These are phyloP conservation scores for Trissoscelio sp. DNA, from an alignment of 2,888 invertebrate genomes.

Conservation along the genomic window DNA sequence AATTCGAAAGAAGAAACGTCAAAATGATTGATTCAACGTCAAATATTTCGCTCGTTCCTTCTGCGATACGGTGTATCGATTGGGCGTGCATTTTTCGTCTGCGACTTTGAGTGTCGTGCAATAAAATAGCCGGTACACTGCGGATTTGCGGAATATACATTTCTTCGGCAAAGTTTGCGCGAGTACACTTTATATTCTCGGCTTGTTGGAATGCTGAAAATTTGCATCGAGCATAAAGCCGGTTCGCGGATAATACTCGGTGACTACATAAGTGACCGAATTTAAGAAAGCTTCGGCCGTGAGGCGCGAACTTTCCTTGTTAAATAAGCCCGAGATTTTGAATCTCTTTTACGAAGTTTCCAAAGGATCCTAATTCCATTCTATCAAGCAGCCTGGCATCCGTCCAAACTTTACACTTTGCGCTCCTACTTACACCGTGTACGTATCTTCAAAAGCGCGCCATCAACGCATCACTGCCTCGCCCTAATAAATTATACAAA, in stretches of 20 bases:
- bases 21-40: slow-evolving; percentile 40
- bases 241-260: slow-evolving; percentile 60
- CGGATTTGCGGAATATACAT: slow-evolving; percentile 47
- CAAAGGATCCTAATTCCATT: slow-evolving; percentile 67
- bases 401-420: slow-evolving; percentile 69
- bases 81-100: slow-evolving; percentile 13
- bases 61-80: slow-evolving; percentile 25
- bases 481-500: slow-evolving; percentile 64
- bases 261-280: slow-evolving; percentile 66
- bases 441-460: slow-evolving; percentile 61
- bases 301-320: slow-evolving; percentile 72
- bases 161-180: slow-evolving; percentile 40
- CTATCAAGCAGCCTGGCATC: slow-evolving; percentile 63
- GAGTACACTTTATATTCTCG: slow-evolving; percentile 54
- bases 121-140: slow-evolving; percentile 49
- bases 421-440: slow-evolving; percentile 37
- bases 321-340: slow-evolving; percentile 73
- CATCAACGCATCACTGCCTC: slow-evolving; percentile 62
- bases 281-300: slow-evolving; percentile 64
- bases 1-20: slow-evolving; percentile 6
- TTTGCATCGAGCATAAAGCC: slow-evolving; percentile 62
- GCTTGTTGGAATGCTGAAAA: slow-evolving; percentile 56
- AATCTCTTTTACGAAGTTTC: slow-evolving; percentile 64
- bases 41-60: slow-evolving; percentile 12
- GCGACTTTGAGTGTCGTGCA: slow-evolving; percentile 25